Conservation (phyloP, 2,888 invertebrate species). For the Drosophila rellima region DNA sequence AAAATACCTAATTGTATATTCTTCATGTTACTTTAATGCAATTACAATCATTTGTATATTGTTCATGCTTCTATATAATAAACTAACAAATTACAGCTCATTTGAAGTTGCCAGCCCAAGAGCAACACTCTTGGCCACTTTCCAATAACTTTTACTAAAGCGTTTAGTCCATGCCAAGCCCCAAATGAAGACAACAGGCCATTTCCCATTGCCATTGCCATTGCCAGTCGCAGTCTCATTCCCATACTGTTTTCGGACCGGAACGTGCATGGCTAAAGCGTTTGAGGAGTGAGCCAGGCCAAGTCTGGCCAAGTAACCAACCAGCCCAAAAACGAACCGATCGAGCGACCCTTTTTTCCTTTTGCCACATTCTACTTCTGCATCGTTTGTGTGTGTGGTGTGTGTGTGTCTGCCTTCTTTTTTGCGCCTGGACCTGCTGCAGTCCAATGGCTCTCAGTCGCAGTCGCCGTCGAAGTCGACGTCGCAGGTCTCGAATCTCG, state of each 20-base stretch:
- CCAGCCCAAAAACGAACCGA: slow-evolving; percentile 55
- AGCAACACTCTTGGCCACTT: slow-evolving; percentile 43
- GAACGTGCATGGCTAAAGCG: slow-evolving; percentile 64
- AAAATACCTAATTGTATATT: slow-evolving; percentile 4
- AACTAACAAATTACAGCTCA: slow-evolving; percentile 23
- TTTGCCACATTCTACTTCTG: slow-evolving; percentile 55
- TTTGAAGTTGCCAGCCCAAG: slow-evolving; percentile 19
- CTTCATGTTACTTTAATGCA: background rate
- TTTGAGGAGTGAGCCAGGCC: slow-evolving; percentile 50
- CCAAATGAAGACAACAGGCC: slow-evolving; percentile 61
- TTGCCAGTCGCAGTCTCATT: slow-evolving; percentile 4
- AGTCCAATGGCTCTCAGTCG: slow-evolving; percentile 42
- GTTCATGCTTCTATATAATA: slow-evolving; percentile 4
- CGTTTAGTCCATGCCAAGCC: slow-evolving; percentile 53
- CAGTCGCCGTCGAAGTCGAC: background rate
- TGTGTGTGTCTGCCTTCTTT: slow-evolving; percentile 45
- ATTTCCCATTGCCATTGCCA: slow-evolving; percentile 48
- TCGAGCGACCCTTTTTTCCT: slow-evolving; percentile 50
- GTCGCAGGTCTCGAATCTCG: background rate
- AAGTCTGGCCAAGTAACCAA: slow-evolving; percentile 17
- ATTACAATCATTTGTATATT: slow-evolving; percentile 1
- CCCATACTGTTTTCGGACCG: slow-evolving; percentile 21
- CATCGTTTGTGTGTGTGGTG: slow-evolving; percentile 5
- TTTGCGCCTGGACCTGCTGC: slow-evolving; percentile 54
- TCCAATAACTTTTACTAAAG: slow-evolving; percentile 49